These are phyloP conservation scores for Urocyon cinereoargenteus DNA, from an alignment of 2,797 vertebrate genomes.

Conservation along the genomic window DNA sequence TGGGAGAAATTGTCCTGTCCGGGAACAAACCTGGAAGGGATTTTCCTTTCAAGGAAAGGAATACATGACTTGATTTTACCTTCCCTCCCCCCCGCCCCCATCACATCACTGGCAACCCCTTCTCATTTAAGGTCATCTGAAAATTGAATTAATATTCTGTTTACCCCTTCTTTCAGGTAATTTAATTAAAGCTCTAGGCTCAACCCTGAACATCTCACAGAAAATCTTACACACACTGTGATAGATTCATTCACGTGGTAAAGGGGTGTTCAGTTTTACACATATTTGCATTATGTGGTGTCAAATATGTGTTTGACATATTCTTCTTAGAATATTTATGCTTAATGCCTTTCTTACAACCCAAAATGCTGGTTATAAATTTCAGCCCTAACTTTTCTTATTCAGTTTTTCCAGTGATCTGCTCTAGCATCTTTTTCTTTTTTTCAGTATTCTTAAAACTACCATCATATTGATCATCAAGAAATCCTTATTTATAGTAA, in stretches of 20 bases:
- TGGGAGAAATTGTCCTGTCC: slow-evolving; percentile 72
- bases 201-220: slow-evolving; percentile 17
- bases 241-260: background rate
- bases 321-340: background rate
- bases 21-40: slow-evolving; percentile 77
- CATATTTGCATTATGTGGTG: background rate
- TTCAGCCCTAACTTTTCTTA: background rate
- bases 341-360: background rate
- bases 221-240: background rate
- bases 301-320: no score
- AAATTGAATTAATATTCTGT: slow-evolving; percentile 74
- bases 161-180: slow-evolving; percentile 53
- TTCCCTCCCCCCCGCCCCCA: background rate
- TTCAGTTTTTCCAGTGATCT: background rate
- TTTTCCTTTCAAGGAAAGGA: slow-evolving; percentile 80
- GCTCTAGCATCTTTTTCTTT: background rate
- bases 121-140: slow-evolving; percentile 75
- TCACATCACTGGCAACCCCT: slow-evolving; percentile 63
- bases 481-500: slow-evolving; percentile 38
- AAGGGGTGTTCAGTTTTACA: background rate
- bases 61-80: slow-evolving; percentile 74
- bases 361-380: background rate
- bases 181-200: slow-evolving; percentile 59
- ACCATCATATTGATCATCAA: background rate
- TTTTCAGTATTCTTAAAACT: background rate